phyloP scores from a whole-genome alignment of 2,797 vertebrate genomes.

The Graptemys geographica region DNA sequence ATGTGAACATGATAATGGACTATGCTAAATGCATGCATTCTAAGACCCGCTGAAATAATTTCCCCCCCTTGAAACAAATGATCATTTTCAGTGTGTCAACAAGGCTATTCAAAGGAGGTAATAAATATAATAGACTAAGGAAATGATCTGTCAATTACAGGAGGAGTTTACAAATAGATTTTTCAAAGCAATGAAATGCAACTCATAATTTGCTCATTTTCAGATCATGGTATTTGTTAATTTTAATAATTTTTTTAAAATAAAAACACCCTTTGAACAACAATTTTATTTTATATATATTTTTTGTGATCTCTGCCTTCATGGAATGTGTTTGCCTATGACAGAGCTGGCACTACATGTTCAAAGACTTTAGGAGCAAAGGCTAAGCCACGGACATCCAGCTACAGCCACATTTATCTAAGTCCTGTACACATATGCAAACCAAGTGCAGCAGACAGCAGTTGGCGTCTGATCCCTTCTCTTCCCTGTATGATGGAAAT shows the following conservation, averaged over 20 bases:
- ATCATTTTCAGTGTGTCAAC: constrained; percentile 48
- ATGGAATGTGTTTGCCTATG: not conserved
- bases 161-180: constrained; percentile 1
- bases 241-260: not conserved
- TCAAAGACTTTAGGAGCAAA: not conserved
- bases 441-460: not conserved
- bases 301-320: not conserved
- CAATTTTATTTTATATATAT: not conserved
- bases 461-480: not conserved
- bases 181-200: constrained; percentile 41
- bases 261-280: not conserved
- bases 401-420: not conserved
- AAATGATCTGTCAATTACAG: not conserved
- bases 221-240: not conserved
- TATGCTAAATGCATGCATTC: constrained; percentile 38
- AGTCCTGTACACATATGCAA: not conserved
- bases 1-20: constrained; percentile 55
- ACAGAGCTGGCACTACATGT: not conserved
- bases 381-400: not conserved
- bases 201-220: constrained; percentile 4
- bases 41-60: constrained; percentile 46
- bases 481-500: not conserved
- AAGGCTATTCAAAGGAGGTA: constrained; percentile 53
- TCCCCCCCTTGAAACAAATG: constrained; percentile 32
- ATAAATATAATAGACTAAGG: constrained; percentile 35